These are phyloP conservation scores for Cheilosia scutellata DNA, from an alignment of 2,888 invertebrate species.

Conservation along the genomic window DNA sequence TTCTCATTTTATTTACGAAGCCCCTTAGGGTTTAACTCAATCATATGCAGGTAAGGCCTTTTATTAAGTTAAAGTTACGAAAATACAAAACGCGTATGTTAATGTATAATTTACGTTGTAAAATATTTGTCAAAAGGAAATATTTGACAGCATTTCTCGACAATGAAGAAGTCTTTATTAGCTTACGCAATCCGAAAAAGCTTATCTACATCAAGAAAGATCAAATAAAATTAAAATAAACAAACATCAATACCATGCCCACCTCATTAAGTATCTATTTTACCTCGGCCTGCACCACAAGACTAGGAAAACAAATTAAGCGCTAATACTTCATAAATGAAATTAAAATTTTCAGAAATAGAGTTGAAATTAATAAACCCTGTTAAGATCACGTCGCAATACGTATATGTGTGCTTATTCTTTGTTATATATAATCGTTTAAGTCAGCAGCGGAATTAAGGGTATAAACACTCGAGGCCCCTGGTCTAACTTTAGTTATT, in stretches of 20 bases:
- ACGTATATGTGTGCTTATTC: not conserved
- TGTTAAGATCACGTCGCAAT: constrained; percentile 26
- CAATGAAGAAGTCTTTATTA: not conserved
- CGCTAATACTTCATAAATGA: constrained; percentile 32
- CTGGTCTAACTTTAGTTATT: too few species aligned
- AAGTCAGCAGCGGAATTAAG: too few species aligned
- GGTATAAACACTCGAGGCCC: too few species aligned
- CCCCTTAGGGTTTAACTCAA: too few species aligned
- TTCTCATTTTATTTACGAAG: too few species aligned
- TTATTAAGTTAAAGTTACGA: too few species aligned
- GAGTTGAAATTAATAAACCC: constrained; percentile 32
- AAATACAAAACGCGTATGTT: too few species aligned
- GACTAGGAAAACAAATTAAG: constrained; percentile 12
- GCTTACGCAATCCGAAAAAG: constrained; percentile 51
- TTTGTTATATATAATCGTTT: not conserved
- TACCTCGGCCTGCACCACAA: constrained; percentile 1
- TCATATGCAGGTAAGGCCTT: too few species aligned
- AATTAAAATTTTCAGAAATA: constrained; percentile 15
- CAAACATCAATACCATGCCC: not conserved
- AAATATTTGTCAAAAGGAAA: too few species aligned
- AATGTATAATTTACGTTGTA: too few species aligned
- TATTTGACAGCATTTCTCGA: too few species aligned
- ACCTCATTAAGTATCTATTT: not conserved
- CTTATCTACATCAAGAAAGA: constrained; percentile 13
- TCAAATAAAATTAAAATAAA: not conserved